phyloP scores from a whole-genome alignment of 2,888 invertebrate species.

The Osmoderma eremita region DNA sequence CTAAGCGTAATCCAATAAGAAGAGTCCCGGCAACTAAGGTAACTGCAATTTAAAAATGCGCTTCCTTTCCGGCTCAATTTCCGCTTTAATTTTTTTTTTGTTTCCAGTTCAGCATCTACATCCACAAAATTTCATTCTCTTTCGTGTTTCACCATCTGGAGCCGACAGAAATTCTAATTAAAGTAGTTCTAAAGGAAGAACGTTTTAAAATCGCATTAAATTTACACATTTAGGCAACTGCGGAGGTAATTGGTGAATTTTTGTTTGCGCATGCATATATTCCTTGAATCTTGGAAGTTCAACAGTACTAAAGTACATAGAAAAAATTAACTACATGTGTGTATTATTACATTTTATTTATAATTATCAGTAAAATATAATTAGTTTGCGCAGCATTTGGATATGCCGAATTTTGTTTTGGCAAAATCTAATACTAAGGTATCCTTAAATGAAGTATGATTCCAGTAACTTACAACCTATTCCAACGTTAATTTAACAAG shows the following conservation, averaged over 20 bases:
- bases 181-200: slow-evolving; percentile 2
- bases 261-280: too few species aligned
- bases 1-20: slow-evolving; percentile 22
- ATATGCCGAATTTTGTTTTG: too few species aligned
- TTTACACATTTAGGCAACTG: background rate
- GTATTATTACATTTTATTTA: slow-evolving; percentile 14
- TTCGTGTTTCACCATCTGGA: slow-evolving; percentile 23
- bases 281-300: too few species aligned
- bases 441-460: too few species aligned
- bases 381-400: too few species aligned
- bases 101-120: slow-evolving; percentile 22
- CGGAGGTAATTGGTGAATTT: background rate
- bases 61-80: background rate
- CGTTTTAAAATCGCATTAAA: background rate
- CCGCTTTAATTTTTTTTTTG: slow-evolving; percentile 15
- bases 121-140: slow-evolving; percentile 8
- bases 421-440: too few species aligned
- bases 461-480: too few species aligned
- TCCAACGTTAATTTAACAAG: too few species aligned
- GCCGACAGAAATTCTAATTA: slow-evolving; percentile 29
- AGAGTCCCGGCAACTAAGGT: background rate
- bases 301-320: too few species aligned
- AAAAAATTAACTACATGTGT: too few species aligned
- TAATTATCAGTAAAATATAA: slow-evolving; percentile 20
- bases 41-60: slow-evolving; percentile 28